These are phyloP conservation scores for Phymorhynchus buccinoides DNA, from an alignment of 1,140 invertebrate species.

Conservation along the genomic window DNA sequence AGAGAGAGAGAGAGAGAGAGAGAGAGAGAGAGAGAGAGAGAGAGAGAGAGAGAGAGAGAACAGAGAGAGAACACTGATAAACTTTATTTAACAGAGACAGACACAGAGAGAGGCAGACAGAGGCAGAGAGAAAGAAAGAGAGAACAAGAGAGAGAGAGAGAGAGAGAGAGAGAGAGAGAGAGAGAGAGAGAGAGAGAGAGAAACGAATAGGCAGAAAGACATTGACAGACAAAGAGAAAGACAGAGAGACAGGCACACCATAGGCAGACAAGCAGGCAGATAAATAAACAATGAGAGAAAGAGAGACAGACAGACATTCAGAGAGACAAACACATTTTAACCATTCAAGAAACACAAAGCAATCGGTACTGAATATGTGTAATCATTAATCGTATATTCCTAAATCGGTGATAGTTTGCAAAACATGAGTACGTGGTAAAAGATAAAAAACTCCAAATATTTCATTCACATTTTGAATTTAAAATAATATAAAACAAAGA, in stretches of 20 bases:
- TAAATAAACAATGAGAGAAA: no score
- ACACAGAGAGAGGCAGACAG: not conserved
- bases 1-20: not conserved
- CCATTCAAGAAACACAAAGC: not conserved
- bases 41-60: not conserved
- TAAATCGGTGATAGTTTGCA: no score
- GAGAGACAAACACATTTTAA: not conserved
- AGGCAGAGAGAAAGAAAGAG: no score
- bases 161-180: not conserved
- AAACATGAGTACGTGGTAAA: not conserved
- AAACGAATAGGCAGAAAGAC: no score
- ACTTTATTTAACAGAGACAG: no score
- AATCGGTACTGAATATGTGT: not conserved
- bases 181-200: not conserved
- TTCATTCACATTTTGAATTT: no score
- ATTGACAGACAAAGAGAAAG: not conserved
- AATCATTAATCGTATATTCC: not conserved
- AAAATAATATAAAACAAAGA: no score
- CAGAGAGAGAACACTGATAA: no score
- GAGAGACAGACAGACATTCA: not conserved
- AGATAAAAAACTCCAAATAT: no score
- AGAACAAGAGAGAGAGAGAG: not conserved
- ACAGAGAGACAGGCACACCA: not conserved
- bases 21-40: not conserved
- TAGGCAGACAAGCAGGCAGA: not conserved